These are phyloP conservation scores for Silvanus unidentatus DNA, from an alignment of 2,888 invertebrate genomes.

Conservation along the genomic window DNA sequence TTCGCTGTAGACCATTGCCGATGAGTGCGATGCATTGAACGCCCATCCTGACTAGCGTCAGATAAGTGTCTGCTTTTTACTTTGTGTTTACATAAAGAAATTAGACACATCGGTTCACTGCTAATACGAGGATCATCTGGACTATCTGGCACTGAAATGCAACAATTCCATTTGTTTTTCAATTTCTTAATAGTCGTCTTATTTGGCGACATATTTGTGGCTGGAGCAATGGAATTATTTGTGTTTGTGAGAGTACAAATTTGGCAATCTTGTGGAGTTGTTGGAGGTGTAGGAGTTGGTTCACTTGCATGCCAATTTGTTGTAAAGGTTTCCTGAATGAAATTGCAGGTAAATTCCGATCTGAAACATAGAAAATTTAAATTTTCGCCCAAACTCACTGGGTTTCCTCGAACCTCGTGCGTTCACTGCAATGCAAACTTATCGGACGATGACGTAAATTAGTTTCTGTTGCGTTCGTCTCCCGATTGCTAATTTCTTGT, in stretches of 20 bases:
- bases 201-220: not conserved
- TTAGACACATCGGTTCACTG: slow-evolving; percentile 44
- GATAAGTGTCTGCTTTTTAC: slow-evolving; percentile 32
- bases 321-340: slow-evolving; percentile 47
- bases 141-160: slow-evolving; percentile 54
- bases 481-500: too few species aligned
- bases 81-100: slow-evolving; percentile 42
- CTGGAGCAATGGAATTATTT: slow-evolving; percentile 33
- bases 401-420: too few species aligned
- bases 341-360: slow-evolving; percentile 47
- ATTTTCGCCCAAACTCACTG: too few species aligned
- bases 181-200: slow-evolving; percentile 31
- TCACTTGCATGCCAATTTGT: slow-evolving; percentile 35
- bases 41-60: slow-evolving; percentile 28
- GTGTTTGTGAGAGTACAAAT: slow-evolving; percentile 32
- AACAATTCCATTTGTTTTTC: slow-evolving; percentile 55
- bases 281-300: slow-evolving; percentile 48
- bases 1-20: slow-evolving; percentile 46
- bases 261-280: slow-evolving; percentile 42
- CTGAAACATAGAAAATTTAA: slow-evolving; percentile 9
- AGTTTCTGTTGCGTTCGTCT: not conserved
- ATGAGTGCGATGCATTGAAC: slow-evolving; percentile 36
- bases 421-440: slow-evolving; percentile 19
- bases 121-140: slow-evolving; percentile 49
- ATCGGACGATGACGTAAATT: slow-evolving; percentile 18